A percentile compares a stretch with the other conserved stretches of the same genome.
Evolutionary conservation across 2,113 vertebrate genomes (phyloP).

Genomic region (Lichenostomus cassidix): DNA sequence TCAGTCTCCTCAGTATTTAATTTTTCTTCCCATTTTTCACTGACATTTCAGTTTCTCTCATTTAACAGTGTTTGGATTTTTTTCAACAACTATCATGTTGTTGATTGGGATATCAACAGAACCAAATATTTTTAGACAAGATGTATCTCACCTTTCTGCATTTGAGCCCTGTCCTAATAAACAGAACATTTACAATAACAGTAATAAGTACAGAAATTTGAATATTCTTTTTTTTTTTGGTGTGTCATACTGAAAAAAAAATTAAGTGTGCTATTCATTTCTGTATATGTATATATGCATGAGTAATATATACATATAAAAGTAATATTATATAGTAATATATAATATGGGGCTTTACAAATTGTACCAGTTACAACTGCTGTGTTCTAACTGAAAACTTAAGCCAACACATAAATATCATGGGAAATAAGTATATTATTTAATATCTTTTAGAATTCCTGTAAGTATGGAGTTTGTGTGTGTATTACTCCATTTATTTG

Average conservation of each 20-base stretch:
- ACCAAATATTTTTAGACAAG: neutral
- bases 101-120: neutral
- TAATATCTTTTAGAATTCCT: slow-evolving; percentile 15
- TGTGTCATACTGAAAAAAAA: neutral
- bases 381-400: slow-evolving; percentile 25
- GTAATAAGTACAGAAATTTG: neutral
- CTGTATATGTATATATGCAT: slow-evolving; percentile 66
- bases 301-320: slow-evolving; percentile 66
- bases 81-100: neutral
- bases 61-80: neutral
- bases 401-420: neutral
- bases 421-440: neutral
- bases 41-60: neutral
- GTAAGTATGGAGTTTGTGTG: slow-evolving; percentile 62
- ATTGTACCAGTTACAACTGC: neutral
- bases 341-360: slow-evolving; percentile 37
- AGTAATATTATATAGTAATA: slow-evolving; percentile 51
- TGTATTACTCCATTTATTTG: slow-evolving; percentile 56
- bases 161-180: neutral
- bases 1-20: neutral
- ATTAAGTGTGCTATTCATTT: neutral
- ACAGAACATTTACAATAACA: neutral
- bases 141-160: neutral
- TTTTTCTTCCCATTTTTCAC: neutral
- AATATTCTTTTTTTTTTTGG: neutral